phyloP scores from a whole-genome alignment of 1,140 invertebrate species.

The Delia radicum region DNA sequence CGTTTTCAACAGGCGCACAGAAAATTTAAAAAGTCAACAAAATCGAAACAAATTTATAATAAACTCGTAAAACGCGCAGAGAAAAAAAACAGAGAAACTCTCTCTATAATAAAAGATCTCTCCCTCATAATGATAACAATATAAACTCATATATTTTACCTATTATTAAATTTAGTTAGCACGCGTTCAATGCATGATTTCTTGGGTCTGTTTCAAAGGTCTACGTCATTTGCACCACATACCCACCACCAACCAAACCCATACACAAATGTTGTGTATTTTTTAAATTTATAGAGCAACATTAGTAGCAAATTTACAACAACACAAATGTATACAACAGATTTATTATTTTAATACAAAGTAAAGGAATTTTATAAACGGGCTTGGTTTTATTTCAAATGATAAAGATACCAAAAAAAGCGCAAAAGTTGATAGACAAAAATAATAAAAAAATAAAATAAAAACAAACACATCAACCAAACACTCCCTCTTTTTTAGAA shows the following conservation, averaged over 20 bases:
- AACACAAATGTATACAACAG: neutral
- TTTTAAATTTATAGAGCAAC: neutral
- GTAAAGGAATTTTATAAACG: slow-evolving; percentile 11
- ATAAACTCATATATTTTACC: neutral
- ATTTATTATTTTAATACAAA: neutral
- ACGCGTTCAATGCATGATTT: slow-evolving; percentile 28
- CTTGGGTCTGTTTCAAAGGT: slow-evolving; percentile 2
- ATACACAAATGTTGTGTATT: neutral
- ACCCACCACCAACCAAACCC: too few relatives aligned
- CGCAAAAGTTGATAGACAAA: neutral
- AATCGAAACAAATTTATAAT: neutral
- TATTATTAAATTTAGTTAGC: neutral
- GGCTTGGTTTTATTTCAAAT: neutral
- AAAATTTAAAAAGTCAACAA: neutral
- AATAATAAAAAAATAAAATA: neutral
- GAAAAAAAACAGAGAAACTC: neutral
- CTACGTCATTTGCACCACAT: slow-evolving; percentile 11
- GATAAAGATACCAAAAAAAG: neutral
- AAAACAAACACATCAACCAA: neutral
- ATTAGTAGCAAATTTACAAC: neutral
- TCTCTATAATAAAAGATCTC: neutral
- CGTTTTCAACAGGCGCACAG: neutral
- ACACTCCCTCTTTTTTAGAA: slow-evolving; percentile 15
- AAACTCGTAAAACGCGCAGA: neutral
- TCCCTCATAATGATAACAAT: neutral